Base-by-base conservation (phyloP, 2,888 invertebrate genomes). In the Amitus sp. region DNA sequence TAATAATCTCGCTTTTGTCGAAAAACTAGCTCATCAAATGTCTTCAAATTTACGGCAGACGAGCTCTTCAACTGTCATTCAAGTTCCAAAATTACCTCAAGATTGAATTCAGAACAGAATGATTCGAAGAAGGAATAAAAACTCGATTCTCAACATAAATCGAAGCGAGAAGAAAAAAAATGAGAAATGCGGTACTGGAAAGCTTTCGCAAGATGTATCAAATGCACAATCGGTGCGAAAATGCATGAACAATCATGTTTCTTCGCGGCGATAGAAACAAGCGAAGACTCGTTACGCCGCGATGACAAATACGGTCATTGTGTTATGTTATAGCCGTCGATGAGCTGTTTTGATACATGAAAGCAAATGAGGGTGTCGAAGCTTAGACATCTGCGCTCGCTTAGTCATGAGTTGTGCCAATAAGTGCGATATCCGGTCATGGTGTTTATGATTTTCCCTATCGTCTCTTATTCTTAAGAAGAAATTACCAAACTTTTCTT, bases 221-320 rank as follows among this genome's bases (percentile, higher is more conserved):
- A 19, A 28, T 47, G 47, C 30, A 47, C 47, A 33, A 49, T 40
- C 39, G 39, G 1, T 5, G 40, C 33, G 23, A 49, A 23, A 47
- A 42, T 58, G 55, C 47, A 52, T 58, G 54, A 53, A 54, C 42
- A 58, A 52, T 56, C 50, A 46, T n/a, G 28, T 17, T 40, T 13
- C 40, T 28, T 46, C 23, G 49, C 51, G 13, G 20, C 13, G 34
- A 28, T 12, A 53, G 53, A 61, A 62, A 65, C 62, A 65, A 58
- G 57, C 53, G 55, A 23, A 28, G 49, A 59, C 55, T 65, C 49
- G 61, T 51, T 50, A 53, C 28, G 23, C 46, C 37, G 18, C 30
- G 59, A 53, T 56, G 51, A 54, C 56, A 65, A 62, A 65, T 55
- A 65, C 23, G 18, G 42, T 60, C 62, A 65, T 65, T 65, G 60